Conservation (phyloP, 2,113 vertebrate species). For the Lepidothrix coronata region DNA sequence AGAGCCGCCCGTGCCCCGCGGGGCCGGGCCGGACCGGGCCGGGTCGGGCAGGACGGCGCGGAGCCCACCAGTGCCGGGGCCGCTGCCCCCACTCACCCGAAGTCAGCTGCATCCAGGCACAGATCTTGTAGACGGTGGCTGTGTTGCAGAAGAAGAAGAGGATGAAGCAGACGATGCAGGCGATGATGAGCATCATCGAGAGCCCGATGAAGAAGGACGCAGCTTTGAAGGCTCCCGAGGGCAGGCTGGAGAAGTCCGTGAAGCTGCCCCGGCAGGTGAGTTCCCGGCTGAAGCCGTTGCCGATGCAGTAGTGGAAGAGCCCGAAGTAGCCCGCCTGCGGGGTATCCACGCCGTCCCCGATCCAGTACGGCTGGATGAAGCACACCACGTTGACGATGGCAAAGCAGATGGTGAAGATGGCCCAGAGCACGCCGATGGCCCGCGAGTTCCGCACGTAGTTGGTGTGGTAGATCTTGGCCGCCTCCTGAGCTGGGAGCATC, state of each 20-base stretch:
- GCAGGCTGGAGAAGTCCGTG: slow-evolving; percentile 92
- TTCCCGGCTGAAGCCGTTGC: slow-evolving; percentile 87
- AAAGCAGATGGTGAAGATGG: slow-evolving; percentile 96
- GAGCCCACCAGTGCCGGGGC: not conserved
- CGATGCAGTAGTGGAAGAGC: slow-evolving; percentile 94
- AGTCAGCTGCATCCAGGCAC: slow-evolving; percentile 94
- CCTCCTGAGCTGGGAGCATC: slow-evolving; percentile 91
- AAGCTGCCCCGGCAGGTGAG: slow-evolving; percentile 93
- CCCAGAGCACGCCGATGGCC: slow-evolving; percentile 94
- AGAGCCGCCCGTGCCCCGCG: not conserved
- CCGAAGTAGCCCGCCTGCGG: slow-evolving; percentile 96
- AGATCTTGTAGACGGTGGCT: slow-evolving; percentile 96
- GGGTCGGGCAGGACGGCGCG: not conserved
- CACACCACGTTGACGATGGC: slow-evolving; percentile 94
- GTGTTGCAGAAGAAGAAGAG: slow-evolving; percentile 98
- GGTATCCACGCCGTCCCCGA: slow-evolving; percentile 94
- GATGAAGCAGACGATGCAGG: slow-evolving; percentile 91
- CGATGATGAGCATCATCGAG: slow-evolving; percentile 93
- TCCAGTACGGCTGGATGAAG: slow-evolving; percentile 97
- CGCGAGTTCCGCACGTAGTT: slow-evolving; percentile 95
- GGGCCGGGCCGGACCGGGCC: not conserved
- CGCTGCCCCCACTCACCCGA: slow-evolving; percentile 80
- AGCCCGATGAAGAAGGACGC: slow-evolving; percentile 95
- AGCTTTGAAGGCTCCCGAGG: slow-evolving; percentile 93
- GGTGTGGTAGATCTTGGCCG: slow-evolving; percentile 93